These are phyloP conservation scores for Lepus timidus DNA, from an alignment of 2,113 vertebrate genomes.

Conservation along the genomic window DNA sequence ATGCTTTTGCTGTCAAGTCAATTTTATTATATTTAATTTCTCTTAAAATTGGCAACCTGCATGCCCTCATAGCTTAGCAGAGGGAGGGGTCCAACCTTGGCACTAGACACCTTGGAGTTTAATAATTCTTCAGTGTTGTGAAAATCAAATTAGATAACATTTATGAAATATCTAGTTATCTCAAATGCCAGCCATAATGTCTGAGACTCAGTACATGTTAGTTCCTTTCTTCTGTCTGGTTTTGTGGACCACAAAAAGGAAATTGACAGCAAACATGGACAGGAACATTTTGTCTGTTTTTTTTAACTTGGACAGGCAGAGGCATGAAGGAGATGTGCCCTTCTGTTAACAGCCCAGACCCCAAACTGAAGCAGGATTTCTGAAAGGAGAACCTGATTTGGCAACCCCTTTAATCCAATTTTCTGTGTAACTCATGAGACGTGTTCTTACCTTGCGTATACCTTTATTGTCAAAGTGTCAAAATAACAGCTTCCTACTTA, in stretches of 20 bases:
- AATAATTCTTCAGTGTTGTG: conserved; percentile 19
- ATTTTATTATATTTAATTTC: conserved; percentile 52
- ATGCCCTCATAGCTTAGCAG: neutral
- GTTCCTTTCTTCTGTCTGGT: conserved; percentile 28
- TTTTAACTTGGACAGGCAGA: conserved; percentile 59
- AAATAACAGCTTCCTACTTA: conserved; percentile 65
- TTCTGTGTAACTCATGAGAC: conserved; percentile 10
- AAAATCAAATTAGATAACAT: conserved; percentile 47
- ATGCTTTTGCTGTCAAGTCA: conserved; percentile 31
- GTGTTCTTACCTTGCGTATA: conserved; percentile 43
- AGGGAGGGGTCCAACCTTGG: neutral
- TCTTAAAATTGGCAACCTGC: conserved; percentile 34
- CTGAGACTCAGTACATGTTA: neutral
- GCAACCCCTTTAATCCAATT: conserved; percentile 26
- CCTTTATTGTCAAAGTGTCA: conserved; percentile 63
- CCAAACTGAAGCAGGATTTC: conserved; percentile 43
- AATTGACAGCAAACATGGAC: conserved; percentile 61
- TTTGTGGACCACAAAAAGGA: conserved; percentile 63
- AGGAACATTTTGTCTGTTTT: conserved; percentile 50
- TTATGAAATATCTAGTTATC: conserved; percentile 34
- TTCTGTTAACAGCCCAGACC: conserved; percentile 24
- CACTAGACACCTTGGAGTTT: neutral
- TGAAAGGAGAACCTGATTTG: conserved; percentile 42
- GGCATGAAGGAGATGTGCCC: conserved; percentile 45
- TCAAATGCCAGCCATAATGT: conserved; percentile 19